Base-by-base conservation (phyloP, 2,888 invertebrate genomes). In the Macroteleia sp. region DNA sequence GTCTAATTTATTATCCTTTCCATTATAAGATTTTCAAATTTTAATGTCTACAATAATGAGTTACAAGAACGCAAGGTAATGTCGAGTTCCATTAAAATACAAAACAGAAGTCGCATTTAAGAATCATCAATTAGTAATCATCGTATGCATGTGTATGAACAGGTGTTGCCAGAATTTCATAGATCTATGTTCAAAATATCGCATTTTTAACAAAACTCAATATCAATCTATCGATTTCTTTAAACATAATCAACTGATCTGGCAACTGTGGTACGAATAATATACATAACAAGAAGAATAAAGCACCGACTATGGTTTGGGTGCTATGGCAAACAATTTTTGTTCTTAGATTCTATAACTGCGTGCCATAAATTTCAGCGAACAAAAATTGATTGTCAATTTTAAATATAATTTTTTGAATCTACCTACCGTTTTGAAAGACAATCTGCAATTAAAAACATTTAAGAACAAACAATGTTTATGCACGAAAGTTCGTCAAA, bases 391-490 rank as follows among this genome's bases (percentile, higher is more conserved):
- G 32, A 57, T 41, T 36, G 36, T 48, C 10, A n/a, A 12, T 57
- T 19, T 59, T 46, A 20, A 14, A 22, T 46, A 67, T 52, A 36
- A 48, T 34, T 57, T 56, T 20, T 69, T 69, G 12, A 22, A 5
- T 42, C 22, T 66, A 70, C 67, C 75, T 67, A 75, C 70, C 76
- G 76, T 70, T 56, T 14, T 4, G 4, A 66, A 57, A 52, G 66
- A 36, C 61, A 61, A 66, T 66, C 77, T 77, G 77, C 9, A 77
- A 59, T 52, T 54, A 66, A 76, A 64, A 34, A 44, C 25, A 66
- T 70, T 50, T 62, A 54, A 56, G 12, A 50, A 48, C 20, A 62
- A 57, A 36, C 5, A 39, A 46, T 56, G 20, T 39, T 25, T 52
- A 28, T 39, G 17, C 22, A 73, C 20, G 54, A 36, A 41, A 50